Percentiles rank a stretch among this genome's conserved stretches.
Conservation (phyloP, 2,113 vertebrate genomes). For the Procavia capensis region DNA sequence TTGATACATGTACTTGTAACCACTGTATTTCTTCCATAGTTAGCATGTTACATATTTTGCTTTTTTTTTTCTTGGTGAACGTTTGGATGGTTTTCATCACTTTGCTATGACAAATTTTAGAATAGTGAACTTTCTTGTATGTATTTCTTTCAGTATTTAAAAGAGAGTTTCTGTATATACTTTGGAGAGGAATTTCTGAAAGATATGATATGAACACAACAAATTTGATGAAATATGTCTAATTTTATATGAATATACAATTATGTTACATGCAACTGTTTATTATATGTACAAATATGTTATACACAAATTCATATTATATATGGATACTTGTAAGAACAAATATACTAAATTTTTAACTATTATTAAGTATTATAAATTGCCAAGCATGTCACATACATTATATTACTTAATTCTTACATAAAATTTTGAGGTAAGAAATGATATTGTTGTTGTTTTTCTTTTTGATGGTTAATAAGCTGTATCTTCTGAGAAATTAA, state of each 20-base stretch:
- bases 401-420: not conserved
- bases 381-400: not conserved
- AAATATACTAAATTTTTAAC: not conserved
- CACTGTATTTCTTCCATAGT: not conserved
- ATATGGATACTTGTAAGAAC: not conserved
- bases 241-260: not conserved
- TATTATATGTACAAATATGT: not conserved
- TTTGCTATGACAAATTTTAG: not conserved
- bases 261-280: not conserved
- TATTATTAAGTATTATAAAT: not conserved
- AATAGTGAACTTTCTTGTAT: not conserved
- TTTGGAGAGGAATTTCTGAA: not conserved
- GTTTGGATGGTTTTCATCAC: not conserved
- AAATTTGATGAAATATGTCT: not conserved
- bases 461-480: not conserved
- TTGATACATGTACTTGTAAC: not conserved
- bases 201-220: not conserved
- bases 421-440: not conserved
- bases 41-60: not conserved
- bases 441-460: not conserved
- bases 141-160: not conserved
- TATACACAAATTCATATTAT: not conserved
- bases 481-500: not conserved
- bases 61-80: not conserved
- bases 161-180: not conserved